phyloP scores from a whole-genome alignment of 2,797 vertebrate genomes.

The Lepilemur ruficaudatus region DNA sequence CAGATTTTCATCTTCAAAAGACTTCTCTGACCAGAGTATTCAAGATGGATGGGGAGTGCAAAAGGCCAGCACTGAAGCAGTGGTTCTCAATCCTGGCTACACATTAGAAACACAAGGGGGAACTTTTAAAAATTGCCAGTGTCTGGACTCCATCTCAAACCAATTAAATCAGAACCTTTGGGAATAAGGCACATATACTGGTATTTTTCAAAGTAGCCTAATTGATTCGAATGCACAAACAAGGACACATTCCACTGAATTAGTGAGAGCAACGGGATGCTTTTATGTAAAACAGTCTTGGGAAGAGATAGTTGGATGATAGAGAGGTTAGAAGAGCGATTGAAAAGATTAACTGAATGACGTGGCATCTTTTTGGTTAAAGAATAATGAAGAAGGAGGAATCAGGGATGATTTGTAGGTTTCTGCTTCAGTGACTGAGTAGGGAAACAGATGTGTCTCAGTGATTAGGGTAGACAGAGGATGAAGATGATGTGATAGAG shows the following conservation, averaged over 20 bases:
- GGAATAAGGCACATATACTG: background rate
- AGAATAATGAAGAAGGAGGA: background rate
- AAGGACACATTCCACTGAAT: constrained; percentile 38
- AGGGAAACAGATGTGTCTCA: constrained; percentile 8
- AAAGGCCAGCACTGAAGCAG: background rate
- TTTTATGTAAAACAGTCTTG: constrained; percentile 45
- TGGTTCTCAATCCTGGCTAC: background rate
- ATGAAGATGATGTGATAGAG: background rate
- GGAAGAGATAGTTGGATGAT: constrained; percentile 21
- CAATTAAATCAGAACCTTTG: constrained; percentile 54
- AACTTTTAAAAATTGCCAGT: background rate
- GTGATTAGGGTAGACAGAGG: background rate
- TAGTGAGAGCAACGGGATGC: background rate
- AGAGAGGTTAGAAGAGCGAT: background rate
- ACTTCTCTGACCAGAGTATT: background rate
- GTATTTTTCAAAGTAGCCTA: constrained; percentile 12
- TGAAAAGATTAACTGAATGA: constrained; percentile 30
- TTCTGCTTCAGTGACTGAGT: constrained; percentile 32
- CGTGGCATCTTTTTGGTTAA: constrained; percentile 6
- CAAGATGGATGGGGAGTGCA: background rate
- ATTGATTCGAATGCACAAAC: background rate
- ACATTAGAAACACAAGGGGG: background rate
- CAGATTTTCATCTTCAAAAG: constrained; percentile 13
- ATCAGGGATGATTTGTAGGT: constrained; percentile 25
- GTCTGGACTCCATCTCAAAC: background rate